These are phyloP conservation scores for Drosophila kuntzei DNA, from an alignment of 2,888 invertebrate species.

Conservation along the genomic window DNA sequence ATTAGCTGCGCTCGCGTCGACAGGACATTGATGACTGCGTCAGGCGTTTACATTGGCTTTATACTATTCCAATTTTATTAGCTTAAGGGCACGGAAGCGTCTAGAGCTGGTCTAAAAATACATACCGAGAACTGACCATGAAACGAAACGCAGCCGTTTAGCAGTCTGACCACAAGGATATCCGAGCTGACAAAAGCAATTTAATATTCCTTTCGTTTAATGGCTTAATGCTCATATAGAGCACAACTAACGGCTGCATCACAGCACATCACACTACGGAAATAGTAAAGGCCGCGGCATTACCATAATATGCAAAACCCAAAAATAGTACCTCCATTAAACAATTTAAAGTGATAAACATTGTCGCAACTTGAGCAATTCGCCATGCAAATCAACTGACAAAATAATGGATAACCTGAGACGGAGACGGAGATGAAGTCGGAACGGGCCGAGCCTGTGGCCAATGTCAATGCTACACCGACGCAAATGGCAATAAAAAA, in stretches of 20 bases:
- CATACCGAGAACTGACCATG: slow-evolving; percentile 43
- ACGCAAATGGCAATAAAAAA: slow-evolving; percentile 73
- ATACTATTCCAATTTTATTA: slow-evolving; percentile 43
- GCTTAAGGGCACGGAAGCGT: slow-evolving; percentile 19
- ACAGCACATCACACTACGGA: slow-evolving; percentile 43
- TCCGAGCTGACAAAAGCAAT: slow-evolving; percentile 13
- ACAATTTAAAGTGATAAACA: slow-evolving; percentile 72
- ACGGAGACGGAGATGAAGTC: background rate
- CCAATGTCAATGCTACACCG: slow-evolving; percentile 74
- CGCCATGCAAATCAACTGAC: slow-evolving; percentile 59
- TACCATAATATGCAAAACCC: slow-evolving; percentile 59
- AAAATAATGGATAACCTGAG: slow-evolving; percentile 16
- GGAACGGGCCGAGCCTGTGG: slow-evolving; percentile 31
- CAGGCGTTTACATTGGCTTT: slow-evolving; percentile 20
- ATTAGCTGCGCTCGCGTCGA: slow-evolving; percentile 46
- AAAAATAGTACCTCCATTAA: slow-evolving; percentile 68
- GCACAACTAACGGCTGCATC: background rate
- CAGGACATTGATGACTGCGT: slow-evolving; percentile 47
- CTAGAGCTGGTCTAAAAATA: slow-evolving; percentile 49
- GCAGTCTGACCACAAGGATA: slow-evolving; percentile 24
- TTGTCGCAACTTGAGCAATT: slow-evolving; percentile 48
- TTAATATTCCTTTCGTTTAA: slow-evolving; percentile 22
- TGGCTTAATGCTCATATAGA: slow-evolving; percentile 15
- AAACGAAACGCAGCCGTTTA: background rate
- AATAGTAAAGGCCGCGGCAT: slow-evolving; percentile 43